Evolutionary conservation across 1,140 invertebrate species (phyloP), one percentile per base, ranked within the genome.

Genomic region (Drosophila pallidifrons): DNA sequence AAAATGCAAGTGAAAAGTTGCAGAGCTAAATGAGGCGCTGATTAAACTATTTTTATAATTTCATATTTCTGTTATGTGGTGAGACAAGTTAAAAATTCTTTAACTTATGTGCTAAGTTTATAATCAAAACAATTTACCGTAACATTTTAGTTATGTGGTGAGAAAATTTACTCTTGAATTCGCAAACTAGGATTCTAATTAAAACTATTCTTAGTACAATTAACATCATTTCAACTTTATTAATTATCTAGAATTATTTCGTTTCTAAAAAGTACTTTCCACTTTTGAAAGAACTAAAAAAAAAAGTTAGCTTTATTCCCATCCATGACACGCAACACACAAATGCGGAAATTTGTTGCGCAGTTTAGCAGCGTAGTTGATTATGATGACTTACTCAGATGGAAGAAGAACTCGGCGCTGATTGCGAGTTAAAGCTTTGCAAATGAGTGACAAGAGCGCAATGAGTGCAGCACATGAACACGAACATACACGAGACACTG

Each of bases 371-470:
- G 15, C 2, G 46, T 15, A 16, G 46, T 47, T 20, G 16, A 20
- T 52, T 51, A 52, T 32, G 51, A 30, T 60, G 45, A 49, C 35
- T 69, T 46, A 68, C 45, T 55, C 65, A 69, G 20, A 51, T 69
- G 57, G 8, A 69, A 15, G 32, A 51, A 25, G 47, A 54, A 35
- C 10, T 52, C n/a, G 20, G 35, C 63, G 41, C 35, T 58, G 63
- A 57, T 58, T 51, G 55, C 45, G 16, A 67, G 47, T 52, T 59
- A 66, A 73, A 47, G 55, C 8, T 45, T 45, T 43, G 54, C 54
- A 72, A 67, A 60, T 67, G 70, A 73, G 55, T 30, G 54, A 54
- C 58, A 54, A 28, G 67, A 54, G 32, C 47, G 58, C 57, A 20
- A 28, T 20, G 43, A 46, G 15, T 68, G 55, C 55, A 25, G 55